Percentiles rank a stretch among this genome's conserved stretches.
phyloP scores from a whole-genome alignment of 2,888 invertebrate genomes.

The Morpho helenor region DNA sequence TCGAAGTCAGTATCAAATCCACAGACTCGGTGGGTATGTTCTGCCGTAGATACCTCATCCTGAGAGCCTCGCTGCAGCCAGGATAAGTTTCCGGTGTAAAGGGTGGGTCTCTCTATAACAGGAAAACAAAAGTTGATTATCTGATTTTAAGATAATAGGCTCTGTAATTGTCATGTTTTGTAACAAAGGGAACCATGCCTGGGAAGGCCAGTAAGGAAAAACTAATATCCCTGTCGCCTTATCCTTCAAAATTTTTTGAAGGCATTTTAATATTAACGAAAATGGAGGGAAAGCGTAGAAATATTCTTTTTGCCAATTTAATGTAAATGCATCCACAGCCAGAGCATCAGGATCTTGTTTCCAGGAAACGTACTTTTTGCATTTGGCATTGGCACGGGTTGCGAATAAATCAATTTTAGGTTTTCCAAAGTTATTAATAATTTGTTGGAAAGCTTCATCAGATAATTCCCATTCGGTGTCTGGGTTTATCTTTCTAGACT shows the following conservation, averaged over 20 bases:
- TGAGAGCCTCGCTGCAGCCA: slow-evolving; percentile 25
- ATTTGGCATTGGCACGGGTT: slow-evolving; percentile 24
- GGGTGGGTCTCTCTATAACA: slow-evolving; percentile 8
- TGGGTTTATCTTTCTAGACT: slow-evolving; percentile 21
- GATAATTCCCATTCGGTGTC: slow-evolving; percentile 23
- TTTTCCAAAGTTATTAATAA: slow-evolving; percentile 10
- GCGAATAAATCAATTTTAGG: slow-evolving; percentile 24
- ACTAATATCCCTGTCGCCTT: neutral
- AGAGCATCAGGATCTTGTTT: slow-evolving; percentile 17
- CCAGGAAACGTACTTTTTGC: slow-evolving; percentile 23
- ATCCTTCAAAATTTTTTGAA: neutral
- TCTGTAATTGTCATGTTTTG: neutral
- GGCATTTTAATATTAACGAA: neutral
- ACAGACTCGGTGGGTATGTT: slow-evolving; percentile 5
- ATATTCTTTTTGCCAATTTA: slow-evolving; percentile 17
- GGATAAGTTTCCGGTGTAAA: slow-evolving; percentile 20
- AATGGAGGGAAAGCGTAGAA: slow-evolving; percentile 28
- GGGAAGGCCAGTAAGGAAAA: slow-evolving; percentile 1
- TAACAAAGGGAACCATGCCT: slow-evolving; percentile 1
- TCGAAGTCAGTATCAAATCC: slow-evolving; percentile 16
- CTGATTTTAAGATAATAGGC: neutral
- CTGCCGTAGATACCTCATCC: slow-evolving; percentile 9
- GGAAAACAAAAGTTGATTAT: neutral
- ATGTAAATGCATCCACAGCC: slow-evolving; percentile 15
- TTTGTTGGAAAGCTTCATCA: slow-evolving; percentile 3